phyloP scores from a whole-genome alignment of 1,140 invertebrate genomes.

The Drosophila seguyi region DNA sequence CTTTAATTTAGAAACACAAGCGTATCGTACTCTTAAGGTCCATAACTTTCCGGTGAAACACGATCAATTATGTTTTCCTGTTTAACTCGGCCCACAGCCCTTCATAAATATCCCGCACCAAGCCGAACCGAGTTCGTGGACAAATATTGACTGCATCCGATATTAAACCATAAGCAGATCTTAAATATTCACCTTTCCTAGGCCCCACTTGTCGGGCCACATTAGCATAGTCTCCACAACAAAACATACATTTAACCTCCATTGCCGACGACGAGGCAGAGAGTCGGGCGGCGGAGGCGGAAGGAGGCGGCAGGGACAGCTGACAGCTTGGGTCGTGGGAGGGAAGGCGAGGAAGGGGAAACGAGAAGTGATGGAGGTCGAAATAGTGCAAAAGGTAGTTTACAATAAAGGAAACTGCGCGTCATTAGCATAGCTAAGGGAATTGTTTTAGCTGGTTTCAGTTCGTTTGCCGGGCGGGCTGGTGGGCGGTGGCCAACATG shows the following conservation, averaged over 20 bases:
- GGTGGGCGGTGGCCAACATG: slow-evolving; percentile 26
- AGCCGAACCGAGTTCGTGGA: background rate
- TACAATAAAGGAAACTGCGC: slow-evolving; percentile 64
- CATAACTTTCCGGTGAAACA: background rate
- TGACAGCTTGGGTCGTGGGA: slow-evolving; percentile 23
- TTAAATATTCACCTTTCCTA: slow-evolving; percentile 27
- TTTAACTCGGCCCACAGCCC: background rate
- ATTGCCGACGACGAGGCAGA: slow-evolving; percentile 5
- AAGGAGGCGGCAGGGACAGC: slow-evolving; percentile 14
- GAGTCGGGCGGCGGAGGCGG: background rate
- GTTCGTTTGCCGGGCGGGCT: slow-evolving; percentile 26
- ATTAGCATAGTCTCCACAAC: slow-evolving; percentile 52
- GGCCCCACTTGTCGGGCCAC: slow-evolving; percentile 2
- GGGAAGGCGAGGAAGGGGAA: background rate
- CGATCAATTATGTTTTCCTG: background rate
- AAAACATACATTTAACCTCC: slow-evolving; percentile 50
- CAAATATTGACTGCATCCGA: slow-evolving; percentile 30
- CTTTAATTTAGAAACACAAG: background rate
- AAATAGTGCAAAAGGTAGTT: slow-evolving; percentile 50
- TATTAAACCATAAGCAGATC: slow-evolving; percentile 26
- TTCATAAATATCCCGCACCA: background rate
- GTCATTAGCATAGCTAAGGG: slow-evolving; percentile 70
- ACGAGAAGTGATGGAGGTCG: slow-evolving; percentile 10
- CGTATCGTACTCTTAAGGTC: background rate
- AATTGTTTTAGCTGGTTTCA: slow-evolving; percentile 56